A percentile compares a stretch with the other conserved stretches of the same genome.
Evolutionary conservation across 2,888 invertebrate genomes (phyloP).

Genomic region (Panorpa germanica): DNA sequence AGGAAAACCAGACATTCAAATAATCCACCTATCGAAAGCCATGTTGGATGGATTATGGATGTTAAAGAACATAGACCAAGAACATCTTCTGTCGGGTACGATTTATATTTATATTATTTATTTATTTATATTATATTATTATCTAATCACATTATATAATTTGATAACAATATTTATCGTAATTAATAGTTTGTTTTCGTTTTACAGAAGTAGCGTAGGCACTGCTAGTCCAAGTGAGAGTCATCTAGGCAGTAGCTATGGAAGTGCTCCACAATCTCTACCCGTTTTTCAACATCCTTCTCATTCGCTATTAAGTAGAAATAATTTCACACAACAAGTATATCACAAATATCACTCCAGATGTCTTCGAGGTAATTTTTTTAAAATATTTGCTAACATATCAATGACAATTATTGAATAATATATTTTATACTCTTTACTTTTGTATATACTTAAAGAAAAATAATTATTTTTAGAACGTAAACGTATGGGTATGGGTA

Average conservation of each 20-base stretch:
- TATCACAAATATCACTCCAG: conserved; percentile 92
- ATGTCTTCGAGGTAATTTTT: conserved; percentile 69
- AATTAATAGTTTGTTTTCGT: conserved; percentile 10
- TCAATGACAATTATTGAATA: not conserved
- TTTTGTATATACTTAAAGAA: conserved; percentile 5
- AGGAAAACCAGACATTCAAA: conserved; percentile 81
- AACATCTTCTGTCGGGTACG: conserved; percentile 57
- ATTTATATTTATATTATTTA: no score
- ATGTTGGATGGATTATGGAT: conserved; percentile 97
- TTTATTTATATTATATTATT: conserved; percentile 6
- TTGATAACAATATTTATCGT: conserved; percentile 5
- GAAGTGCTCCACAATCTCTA: conserved; percentile 67
- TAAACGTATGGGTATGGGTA: conserved; percentile 80
- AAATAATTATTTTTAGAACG: conserved; percentile 54
- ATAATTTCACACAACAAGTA: conserved; percentile 94
- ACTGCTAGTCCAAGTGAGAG: conserved; percentile 47
- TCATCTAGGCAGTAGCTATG: conserved; percentile 48
- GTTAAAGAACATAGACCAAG: conserved; percentile 63
- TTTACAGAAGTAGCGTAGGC: conserved; percentile 50
- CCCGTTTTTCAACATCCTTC: conserved; percentile 93
- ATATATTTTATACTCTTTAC: conserved; percentile 12
- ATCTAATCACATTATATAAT: not conserved
- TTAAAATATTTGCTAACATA: not conserved
- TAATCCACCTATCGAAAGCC: conserved; percentile 87
- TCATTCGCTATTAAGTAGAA: conserved; percentile 83